Percentiles rank a stretch among this genome's conserved stretches.
Conservation (phyloP, 2,113 vertebrate genomes). For the Colius striatus region DNA sequence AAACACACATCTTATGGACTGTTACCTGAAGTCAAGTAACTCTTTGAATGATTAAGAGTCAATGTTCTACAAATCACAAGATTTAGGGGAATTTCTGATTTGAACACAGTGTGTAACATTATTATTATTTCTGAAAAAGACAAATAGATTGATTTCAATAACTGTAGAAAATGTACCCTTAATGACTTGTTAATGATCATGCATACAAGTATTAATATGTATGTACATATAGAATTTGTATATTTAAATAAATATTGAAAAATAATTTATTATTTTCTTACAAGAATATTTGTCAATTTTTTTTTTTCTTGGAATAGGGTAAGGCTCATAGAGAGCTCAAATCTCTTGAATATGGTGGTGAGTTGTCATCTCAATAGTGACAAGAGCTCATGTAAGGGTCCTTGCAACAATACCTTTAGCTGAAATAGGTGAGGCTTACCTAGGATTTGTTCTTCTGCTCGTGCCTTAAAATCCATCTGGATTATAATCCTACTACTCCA, state of each 20-base stretch:
- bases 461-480: background rate
- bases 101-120: background rate
- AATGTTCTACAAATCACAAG: background rate
- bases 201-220: background rate
- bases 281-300: background rate
- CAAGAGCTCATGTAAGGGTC: background rate
- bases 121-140: background rate
- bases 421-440: background rate
- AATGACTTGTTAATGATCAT: background rate
- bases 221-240: background rate
- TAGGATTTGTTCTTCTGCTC: background rate
- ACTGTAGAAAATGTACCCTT: background rate
- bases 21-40: background rate
- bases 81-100: background rate
- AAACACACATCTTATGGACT: background rate
- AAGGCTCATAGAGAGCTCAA: background rate
- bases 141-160: background rate
- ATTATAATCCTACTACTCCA: background rate
- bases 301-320: background rate
- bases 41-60: background rate
- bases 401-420: background rate
- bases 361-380: background rate
- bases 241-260: background rate
- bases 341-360: background rate
- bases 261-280: background rate